phyloP scores from a whole-genome alignment of 2,113 vertebrate species.

The Elanus axillaris region DNA sequence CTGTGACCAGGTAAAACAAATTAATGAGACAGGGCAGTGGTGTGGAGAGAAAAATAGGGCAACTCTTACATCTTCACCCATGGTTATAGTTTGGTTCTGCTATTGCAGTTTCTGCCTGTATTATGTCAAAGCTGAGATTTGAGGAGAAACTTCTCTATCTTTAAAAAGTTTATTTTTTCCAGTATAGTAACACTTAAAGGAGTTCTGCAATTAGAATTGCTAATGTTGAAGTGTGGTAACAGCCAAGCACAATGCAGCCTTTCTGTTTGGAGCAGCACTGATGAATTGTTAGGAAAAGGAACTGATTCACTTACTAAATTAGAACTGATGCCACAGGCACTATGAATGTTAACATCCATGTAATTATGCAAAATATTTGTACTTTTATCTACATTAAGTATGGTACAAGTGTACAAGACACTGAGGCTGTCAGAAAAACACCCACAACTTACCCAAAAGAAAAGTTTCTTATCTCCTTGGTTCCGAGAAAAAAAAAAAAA shows the following conservation, averaged over 20 bases:
- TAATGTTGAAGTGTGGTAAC: slow-evolving; percentile 11
- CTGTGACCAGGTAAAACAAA: neutral
- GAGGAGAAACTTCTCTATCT: neutral
- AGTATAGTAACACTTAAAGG: slow-evolving; percentile 7
- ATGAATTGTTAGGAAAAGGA: slow-evolving; percentile 43
- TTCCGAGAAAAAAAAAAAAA: neutral
- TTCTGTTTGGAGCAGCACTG: slow-evolving; percentile 6
- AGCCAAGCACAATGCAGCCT: neutral
- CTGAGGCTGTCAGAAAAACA: slow-evolving; percentile 44
- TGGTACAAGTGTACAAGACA: slow-evolving; percentile 24
- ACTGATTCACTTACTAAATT: slow-evolving; percentile 49
- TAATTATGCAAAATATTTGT: slow-evolving; percentile 64
- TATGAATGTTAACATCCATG: slow-evolving; percentile 41
- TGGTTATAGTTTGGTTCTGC: neutral
- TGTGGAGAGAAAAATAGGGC: neutral
- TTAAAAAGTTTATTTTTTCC: neutral
- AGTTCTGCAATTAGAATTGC: slow-evolving; percentile 35
- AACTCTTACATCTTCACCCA: neutral
- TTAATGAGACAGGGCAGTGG: neutral
- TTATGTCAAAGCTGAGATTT: neutral
- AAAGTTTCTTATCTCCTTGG: neutral
- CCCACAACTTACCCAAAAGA: neutral
- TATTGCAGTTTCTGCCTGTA: neutral
- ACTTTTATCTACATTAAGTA: slow-evolving; percentile 57
- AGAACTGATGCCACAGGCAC: slow-evolving; percentile 26